A percentile compares a stretch with the other conserved stretches of the same genome.
Conservation (phyloP, 2,113 vertebrate species). For the Phrynosoma platyrhinos region DNA sequence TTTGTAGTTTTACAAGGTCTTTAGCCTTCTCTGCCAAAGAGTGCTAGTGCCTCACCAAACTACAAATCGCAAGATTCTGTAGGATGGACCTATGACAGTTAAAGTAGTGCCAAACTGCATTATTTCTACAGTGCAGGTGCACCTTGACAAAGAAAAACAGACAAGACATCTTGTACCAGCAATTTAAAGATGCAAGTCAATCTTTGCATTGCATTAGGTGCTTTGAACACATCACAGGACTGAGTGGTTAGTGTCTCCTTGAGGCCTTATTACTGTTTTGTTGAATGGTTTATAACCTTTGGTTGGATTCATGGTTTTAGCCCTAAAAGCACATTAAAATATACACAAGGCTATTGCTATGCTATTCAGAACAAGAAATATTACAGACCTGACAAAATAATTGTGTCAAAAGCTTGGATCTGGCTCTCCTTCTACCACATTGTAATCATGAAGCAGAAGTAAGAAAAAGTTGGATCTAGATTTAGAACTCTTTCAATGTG, state of each 20-base stretch:
- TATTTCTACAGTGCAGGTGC: too few relatives aligned
- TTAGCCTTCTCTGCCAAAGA: too few relatives aligned
- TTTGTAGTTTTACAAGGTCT: too few relatives aligned
- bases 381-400: neutral
- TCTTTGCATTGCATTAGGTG: neutral
- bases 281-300: neutral
- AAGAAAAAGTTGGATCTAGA: too few relatives aligned
- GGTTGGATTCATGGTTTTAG: neutral
- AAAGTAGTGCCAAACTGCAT: too few relatives aligned
- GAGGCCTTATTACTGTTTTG: neutral
- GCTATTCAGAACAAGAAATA: constrained; percentile 25
- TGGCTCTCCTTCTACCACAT: neutral
- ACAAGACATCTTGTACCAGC: neutral
- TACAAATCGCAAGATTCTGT: too few relatives aligned
- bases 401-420: constrained; percentile 23
- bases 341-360: constrained; percentile 1
- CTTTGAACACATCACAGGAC: neutral
- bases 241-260: constrained; percentile 5
- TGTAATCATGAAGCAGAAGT: neutral
- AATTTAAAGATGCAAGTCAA: neutral
- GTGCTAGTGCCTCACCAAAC: too few relatives aligned
- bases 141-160: neutral
- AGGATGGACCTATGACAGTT: too few relatives aligned
- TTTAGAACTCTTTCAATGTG: too few relatives aligned
- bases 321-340: constrained; percentile 24